phyloP scores from a whole-genome alignment of 2,888 invertebrate species.

The Myopa tessellatipennis region DNA sequence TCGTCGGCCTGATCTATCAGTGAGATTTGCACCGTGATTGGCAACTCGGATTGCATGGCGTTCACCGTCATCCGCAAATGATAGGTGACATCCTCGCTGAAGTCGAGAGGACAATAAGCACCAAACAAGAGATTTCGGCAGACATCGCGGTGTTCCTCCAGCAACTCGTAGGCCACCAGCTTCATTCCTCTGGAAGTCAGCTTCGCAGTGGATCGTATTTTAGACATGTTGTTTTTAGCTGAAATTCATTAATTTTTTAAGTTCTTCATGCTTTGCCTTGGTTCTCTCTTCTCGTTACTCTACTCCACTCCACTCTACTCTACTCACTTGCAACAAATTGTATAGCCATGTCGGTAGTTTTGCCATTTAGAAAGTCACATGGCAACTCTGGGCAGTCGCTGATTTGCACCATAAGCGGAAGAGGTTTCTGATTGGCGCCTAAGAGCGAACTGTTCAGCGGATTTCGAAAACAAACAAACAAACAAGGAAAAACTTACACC shows the following conservation, averaged over 20 bases:
- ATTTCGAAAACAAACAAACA: not conserved
- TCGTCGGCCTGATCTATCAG: constrained; percentile 52
- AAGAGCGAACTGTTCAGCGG: not conserved
- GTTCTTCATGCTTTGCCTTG: too few species aligned
- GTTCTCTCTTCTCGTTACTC: too few species aligned
- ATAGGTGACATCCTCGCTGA: constrained; percentile 64
- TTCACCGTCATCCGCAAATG: constrained; percentile 58
- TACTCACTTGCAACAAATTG: constrained; percentile 62
- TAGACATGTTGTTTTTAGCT: constrained; percentile 54
- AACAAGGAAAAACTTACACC: not conserved
- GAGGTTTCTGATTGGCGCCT: constrained; percentile 52
- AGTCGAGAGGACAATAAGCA: constrained; percentile 64
- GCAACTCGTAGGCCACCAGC: constrained; percentile 54
- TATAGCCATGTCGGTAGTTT: constrained; percentile 53
- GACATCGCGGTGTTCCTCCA: constrained; percentile 54
- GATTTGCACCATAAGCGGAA: constrained; percentile 58
- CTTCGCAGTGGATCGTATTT: constrained; percentile 50
- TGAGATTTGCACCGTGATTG: constrained; percentile 56
- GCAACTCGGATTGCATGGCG: constrained; percentile 57
- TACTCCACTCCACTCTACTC: not conserved
- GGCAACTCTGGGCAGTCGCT: constrained; percentile 56
- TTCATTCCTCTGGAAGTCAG: constrained; percentile 55
- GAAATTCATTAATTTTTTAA: not conserved
- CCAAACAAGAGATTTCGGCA: constrained; percentile 61
- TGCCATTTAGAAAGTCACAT: constrained; percentile 55